Base-by-base conservation (phyloP, 2,888 invertebrate genomes). In the Torymus auratus region DNA sequence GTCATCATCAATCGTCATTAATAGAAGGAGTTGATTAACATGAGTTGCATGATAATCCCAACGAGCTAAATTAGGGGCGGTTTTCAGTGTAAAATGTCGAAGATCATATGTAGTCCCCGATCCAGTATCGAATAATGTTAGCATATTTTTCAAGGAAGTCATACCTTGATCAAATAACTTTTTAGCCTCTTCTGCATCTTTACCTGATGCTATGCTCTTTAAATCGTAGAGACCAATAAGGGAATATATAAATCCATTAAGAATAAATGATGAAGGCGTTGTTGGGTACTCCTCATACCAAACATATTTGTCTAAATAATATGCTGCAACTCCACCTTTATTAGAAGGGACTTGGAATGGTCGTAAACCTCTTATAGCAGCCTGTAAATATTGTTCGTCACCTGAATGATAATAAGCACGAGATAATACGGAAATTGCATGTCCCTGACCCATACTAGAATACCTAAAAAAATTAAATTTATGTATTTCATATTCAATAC, bases 241-340 rank as follows among this genome's bases (percentile, higher is more conserved):
- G 0, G 99, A 97, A 92, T 99, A 99, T 87, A 99, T 98, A 92
- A 99, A 99, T 62, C 99, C 99, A 92, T 99, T 99, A 28, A 99
- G 94, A 13, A 99, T 99, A 92, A 98, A 99, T 0, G 97, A 95
- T 4, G 98, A 94, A 0, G 99, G 99, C 75, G 94, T 95, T 0
- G 99, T 99, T 0, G 99, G 99, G 91, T 99, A 99, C 90, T 99
- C 99, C 90, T 99, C 99, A 90, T 98, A 99, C 99, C 99, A 99
- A 75, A 95, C 94, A 88, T 95, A 96, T 89, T 95, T 95, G 85
- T 96, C 96, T 91, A 97, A 93, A 92, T 98, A 98, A 84, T 94
- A 92, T 0, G 98, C 96, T 84, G 95, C 92, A 5, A 98, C 97
- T 2, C 98, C 98, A 78, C 96, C 96, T 83, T 95, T 94, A 84